These are phyloP conservation scores for Phalanger gymnotis DNA, from an alignment of 2,797 vertebrate species.

Conservation along the genomic window DNA sequence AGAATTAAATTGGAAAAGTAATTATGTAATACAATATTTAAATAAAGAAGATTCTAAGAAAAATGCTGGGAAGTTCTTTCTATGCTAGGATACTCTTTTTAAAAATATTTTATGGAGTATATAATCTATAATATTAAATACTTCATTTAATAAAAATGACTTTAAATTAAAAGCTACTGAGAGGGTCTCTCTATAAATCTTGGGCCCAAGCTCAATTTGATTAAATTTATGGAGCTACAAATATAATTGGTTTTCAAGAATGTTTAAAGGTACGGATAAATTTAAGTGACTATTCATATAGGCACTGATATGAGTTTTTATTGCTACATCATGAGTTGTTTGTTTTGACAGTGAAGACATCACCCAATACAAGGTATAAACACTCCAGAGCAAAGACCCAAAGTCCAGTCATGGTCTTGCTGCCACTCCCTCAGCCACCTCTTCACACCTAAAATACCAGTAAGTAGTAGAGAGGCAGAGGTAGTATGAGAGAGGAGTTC, in stretches of 20 bases:
- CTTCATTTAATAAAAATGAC: slow-evolving; percentile 15
- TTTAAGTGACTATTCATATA: not conserved
- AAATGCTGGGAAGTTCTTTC: not conserved
- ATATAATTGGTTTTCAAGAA: slow-evolving; percentile 29
- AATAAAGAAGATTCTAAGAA: slow-evolving; percentile 42
- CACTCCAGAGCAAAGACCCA: not conserved
- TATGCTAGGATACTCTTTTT: slow-evolving; percentile 24
- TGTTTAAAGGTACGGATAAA: slow-evolving; percentile 14
- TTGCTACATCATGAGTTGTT: not conserved
- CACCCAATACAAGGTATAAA: not conserved
- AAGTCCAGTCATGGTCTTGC: not conserved
- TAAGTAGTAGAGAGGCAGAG: not conserved
- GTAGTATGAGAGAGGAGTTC: not conserved
- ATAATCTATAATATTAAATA: not conserved
- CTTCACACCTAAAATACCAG: not conserved
- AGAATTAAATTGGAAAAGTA: slow-evolving; percentile 40
- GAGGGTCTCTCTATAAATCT: slow-evolving; percentile 17
- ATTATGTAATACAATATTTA: slow-evolving; percentile 3
- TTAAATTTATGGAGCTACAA: slow-evolving; percentile 35
- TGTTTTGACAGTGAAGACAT: not conserved
- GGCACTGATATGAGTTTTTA: not conserved
- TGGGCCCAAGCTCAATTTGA: slow-evolving; percentile 22
- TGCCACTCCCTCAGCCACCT: not conserved
- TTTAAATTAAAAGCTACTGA: slow-evolving; percentile 30
- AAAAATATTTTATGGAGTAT: slow-evolving; percentile 13